Conservation (phyloP, 2,888 invertebrate species). For the Allacma fusca region DNA sequence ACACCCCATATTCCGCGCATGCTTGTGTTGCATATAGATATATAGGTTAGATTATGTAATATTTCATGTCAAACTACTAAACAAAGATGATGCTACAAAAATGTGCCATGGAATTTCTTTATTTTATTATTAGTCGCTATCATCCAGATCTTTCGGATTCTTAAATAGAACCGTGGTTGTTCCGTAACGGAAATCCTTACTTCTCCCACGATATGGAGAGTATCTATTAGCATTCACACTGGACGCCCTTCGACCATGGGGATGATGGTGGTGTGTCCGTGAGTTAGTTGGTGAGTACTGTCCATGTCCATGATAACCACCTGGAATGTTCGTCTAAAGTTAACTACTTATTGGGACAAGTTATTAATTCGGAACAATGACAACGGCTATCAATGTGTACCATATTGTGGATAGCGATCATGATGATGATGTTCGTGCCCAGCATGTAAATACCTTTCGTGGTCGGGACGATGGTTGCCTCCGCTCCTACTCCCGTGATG, state of each 20-base stretch:
- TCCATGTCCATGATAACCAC: not conserved
- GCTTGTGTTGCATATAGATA: too few relatives aligned
- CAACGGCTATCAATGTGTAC: too few relatives aligned
- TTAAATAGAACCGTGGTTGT: slow-evolving; percentile 34
- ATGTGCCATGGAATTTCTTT: too few relatives aligned
- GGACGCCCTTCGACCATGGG: not conserved
- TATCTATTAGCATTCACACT: not conserved
- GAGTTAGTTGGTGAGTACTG: not conserved
- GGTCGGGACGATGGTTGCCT: not conserved
- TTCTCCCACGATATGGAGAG: not conserved
- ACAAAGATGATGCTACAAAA: too few relatives aligned
- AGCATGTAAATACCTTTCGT: slow-evolving; percentile 13
- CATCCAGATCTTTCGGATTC: slow-evolving; percentile 35
- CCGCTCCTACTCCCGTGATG: not conserved
- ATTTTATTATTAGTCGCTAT: slow-evolving; percentile 41
- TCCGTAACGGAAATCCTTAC: slow-evolving; percentile 19
- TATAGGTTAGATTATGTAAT: too few relatives aligned
- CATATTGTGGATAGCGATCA: slow-evolving; percentile 14
- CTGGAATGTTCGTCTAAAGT: slow-evolving; percentile 6
- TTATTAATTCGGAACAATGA: too few relatives aligned
- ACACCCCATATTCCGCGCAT: too few relatives aligned
- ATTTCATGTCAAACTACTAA: too few relatives aligned
- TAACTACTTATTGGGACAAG: not conserved
- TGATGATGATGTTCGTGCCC: slow-evolving; percentile 30
- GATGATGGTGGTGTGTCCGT: not conserved